Conservation (phyloP, 2,888 invertebrate genomes). For the Scaptomyza parva region DNA sequence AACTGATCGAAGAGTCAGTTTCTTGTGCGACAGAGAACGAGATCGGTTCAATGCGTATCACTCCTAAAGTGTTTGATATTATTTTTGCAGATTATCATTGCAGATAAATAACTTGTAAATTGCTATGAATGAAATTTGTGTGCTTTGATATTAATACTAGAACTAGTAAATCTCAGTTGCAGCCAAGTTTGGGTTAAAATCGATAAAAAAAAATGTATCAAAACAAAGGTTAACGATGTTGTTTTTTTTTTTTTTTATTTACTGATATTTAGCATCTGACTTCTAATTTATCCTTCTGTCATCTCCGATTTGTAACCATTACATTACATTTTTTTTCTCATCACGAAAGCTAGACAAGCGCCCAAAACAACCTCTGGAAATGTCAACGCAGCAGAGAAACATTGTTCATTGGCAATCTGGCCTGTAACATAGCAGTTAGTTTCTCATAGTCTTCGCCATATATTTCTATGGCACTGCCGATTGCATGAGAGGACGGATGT, state of each 20-base stretch:
- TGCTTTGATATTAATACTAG: too few species aligned
- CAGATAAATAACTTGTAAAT: too few species aligned
- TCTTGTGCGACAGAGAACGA: too few species aligned
- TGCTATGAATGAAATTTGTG: too few species aligned
- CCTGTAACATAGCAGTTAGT: conserved; percentile 29
- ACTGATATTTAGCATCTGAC: conserved; percentile 5
- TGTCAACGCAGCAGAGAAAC: conserved; percentile 18
- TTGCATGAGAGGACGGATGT: too few species aligned
- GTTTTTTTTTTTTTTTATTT: background rate
- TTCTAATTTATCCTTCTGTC: conserved; percentile 22
- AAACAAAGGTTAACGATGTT: too few species aligned
- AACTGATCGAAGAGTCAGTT: too few species aligned
- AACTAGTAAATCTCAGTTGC: too few species aligned
- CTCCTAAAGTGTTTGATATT: too few species aligned
- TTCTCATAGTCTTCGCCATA: conserved; percentile 15
- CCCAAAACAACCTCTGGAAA: conserved; percentile 16
- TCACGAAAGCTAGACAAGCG: background rate
- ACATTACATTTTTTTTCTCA: conserved; percentile 1
- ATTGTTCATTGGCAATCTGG: conserved; percentile 29
- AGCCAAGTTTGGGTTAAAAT: background rate
- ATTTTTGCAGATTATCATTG: too few species aligned
- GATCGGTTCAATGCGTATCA: too few species aligned
- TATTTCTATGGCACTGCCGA: conserved; percentile 15
- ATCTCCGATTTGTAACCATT: conserved; percentile 12
- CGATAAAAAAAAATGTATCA: too few species aligned